These are phyloP conservation scores for Lates japonicus DNA, from an alignment of 2,797 vertebrate genomes.

Conservation along the genomic window DNA sequence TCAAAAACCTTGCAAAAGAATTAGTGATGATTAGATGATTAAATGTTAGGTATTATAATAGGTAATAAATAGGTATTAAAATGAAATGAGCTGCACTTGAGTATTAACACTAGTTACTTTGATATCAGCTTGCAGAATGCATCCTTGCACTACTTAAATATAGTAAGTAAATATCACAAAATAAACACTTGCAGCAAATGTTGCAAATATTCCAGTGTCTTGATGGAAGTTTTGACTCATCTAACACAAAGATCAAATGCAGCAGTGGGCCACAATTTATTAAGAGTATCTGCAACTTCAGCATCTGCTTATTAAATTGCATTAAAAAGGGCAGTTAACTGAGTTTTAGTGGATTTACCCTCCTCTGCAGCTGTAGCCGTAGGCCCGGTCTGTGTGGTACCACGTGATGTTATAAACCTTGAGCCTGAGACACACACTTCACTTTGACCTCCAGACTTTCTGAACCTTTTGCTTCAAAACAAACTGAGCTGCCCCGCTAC, in stretches of 20 bases:
- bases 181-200: background rate
- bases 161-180: background rate
- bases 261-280: background rate
- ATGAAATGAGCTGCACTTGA: background rate
- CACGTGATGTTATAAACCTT: slow-evolving; percentile 24
- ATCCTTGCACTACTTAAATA: background rate
- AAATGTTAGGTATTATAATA: background rate
- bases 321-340: background rate
- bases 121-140: background rate
- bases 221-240: background rate
- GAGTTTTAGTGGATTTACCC: slow-evolving; percentile 16
- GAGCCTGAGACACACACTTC: slow-evolving; percentile 21
- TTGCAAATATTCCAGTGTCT: background rate
- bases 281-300: background rate
- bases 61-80: background rate
- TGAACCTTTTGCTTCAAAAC: slow-evolving; percentile 18
- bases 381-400: background rate
- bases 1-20: background rate
- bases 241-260: background rate
- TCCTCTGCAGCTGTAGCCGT: slow-evolving; percentile 19
- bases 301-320: background rate
- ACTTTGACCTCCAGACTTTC: slow-evolving; percentile 47
- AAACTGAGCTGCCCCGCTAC: slow-evolving; percentile 3
- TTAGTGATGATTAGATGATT: fast-evolving
- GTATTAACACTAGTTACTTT: background rate